Percentiles rank a stretch among this genome's conserved stretches.
phyloP scores from a whole-genome alignment of 2,113 vertebrate genomes.

The Sakesphorus luctuosus region DNA sequence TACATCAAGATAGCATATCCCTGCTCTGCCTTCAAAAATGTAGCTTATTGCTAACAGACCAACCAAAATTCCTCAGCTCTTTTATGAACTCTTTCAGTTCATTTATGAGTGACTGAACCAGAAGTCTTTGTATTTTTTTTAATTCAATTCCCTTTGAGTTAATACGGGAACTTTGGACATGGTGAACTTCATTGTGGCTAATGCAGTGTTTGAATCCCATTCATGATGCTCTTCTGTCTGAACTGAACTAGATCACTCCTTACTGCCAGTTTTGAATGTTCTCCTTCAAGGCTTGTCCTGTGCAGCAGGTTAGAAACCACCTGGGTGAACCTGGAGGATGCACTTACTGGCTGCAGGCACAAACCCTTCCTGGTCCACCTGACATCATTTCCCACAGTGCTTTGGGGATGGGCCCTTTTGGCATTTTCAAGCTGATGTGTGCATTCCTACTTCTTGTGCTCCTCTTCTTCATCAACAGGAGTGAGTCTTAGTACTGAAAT shows the following conservation, averaged over 20 bases:
- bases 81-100: neutral
- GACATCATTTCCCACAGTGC: neutral
- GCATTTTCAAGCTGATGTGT: neutral
- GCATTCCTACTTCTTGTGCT: neutral
- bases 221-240: neutral
- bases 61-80: neutral
- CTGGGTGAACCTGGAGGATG: neutral
- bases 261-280: neutral
- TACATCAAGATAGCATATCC: neutral
- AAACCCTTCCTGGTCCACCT: neutral
- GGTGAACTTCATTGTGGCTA: neutral
- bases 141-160: neutral
- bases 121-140: neutral
- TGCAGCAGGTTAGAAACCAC: neutral
- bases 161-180: neutral
- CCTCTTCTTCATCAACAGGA: neutral
- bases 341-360: neutral
- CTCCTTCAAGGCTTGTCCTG: neutral
- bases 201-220: neutral
- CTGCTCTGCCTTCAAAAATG: neutral
- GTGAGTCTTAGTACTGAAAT: neutral
- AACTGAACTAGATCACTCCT: neutral
- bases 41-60: neutral
- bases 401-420: neutral
- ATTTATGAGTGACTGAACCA: neutral